Evolutionary conservation across 92 coral and sea anemone species (phyloP).

Genomic region (Epizoanthus illoricatus): DNA sequence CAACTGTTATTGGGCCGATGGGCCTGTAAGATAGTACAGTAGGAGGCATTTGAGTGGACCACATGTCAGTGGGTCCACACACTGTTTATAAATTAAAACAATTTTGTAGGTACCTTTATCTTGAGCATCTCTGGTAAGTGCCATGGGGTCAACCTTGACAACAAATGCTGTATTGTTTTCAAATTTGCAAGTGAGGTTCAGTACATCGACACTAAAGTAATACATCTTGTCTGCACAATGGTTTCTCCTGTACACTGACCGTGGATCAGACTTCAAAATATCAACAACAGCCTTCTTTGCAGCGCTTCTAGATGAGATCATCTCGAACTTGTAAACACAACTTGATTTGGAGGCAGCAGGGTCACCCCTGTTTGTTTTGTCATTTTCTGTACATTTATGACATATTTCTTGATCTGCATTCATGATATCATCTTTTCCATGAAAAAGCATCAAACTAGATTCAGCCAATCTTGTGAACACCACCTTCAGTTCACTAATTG

Average conservation of each 20-base stretch:
- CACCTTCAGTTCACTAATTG: constrained; percentile 47
- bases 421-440: constrained; percentile 37
- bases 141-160: constrained; percentile 48
- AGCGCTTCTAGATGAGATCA: constrained; percentile 48
- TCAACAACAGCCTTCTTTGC: constrained; percentile 50
- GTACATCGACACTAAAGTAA: constrained; percentile 58
- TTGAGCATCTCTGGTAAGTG: background rate
- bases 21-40: too few species aligned
- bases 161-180: constrained; percentile 44
- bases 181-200: constrained; percentile 64
- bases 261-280: constrained; percentile 62
- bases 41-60: too few species aligned
- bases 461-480: constrained; percentile 28
- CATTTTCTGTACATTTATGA: constrained; percentile 22
- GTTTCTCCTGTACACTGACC: constrained; percentile 62
- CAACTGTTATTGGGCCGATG: too few species aligned
- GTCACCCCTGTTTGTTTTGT: background rate
- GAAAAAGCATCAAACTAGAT: constrained; percentile 53
- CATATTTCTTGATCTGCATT: constrained; percentile 13
- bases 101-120: background rate
- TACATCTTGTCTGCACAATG: constrained; percentile 52
- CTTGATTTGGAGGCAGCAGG: background rate
- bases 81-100: too few species aligned
- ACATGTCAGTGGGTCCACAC: too few species aligned
- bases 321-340: constrained; percentile 52